phyloP scores from a whole-genome alignment of 2,113 vertebrate genomes.

The Ovibos moschatus region DNA sequence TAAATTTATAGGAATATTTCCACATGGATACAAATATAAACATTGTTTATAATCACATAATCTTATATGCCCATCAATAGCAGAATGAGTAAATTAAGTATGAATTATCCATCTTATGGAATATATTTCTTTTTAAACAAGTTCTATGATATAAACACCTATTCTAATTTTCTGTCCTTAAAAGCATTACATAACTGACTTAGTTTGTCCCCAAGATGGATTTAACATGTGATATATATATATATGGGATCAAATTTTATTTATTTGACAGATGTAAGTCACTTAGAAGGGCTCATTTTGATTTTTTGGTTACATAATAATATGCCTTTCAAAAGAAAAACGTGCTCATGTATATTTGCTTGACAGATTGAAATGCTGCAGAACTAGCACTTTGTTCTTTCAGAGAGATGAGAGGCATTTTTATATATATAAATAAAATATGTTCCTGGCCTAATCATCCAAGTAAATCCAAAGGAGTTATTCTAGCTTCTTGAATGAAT shows the following conservation, averaged over 20 bases:
- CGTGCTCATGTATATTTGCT: constrained; percentile 14
- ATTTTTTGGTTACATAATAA: constrained; percentile 43
- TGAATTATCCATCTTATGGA: neutral
- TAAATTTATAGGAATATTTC: constrained; percentile 21
- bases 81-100: neutral
- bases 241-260: neutral
- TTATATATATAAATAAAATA: neutral
- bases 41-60: neutral
- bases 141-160: neutral
- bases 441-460: constrained; percentile 11
- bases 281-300: constrained; percentile 46
- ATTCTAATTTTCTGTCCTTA: constrained; percentile 1
- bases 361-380: constrained; percentile 64
- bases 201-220: constrained; percentile 22
- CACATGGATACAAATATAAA: constrained; percentile 10
- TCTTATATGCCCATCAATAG: neutral
- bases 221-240: neutral
- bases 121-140: constrained; percentile 4
- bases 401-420: neutral
- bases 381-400: constrained; percentile 36
- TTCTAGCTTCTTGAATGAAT: constrained; percentile 49
- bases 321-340: constrained; percentile 59
- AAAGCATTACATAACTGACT: neutral
- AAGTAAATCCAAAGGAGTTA: constrained; percentile 47
- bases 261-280: constrained; percentile 62